Evolutionary conservation across 37 sponge, comb jelly and placozoan species (phyloP), one percentile per base, ranked within the genome.

Genomic region (Chondrilla cf. caribensis): DNA sequence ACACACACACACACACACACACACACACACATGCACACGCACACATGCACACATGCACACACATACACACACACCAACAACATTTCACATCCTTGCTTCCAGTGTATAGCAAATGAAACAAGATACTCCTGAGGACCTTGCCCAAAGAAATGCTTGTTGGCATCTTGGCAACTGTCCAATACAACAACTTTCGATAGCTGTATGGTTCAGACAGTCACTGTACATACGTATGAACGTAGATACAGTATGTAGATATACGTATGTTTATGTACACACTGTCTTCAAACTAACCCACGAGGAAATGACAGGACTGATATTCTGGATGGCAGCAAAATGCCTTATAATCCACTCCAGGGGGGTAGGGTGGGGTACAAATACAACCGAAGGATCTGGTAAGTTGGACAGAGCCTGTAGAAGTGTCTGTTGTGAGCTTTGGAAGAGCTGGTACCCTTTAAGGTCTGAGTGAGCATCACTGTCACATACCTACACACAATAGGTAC

Each of bases 331-430:
- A 28, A 19, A 6, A 22, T 60, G 64, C 15, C 11, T 47, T 47
- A 47, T 47, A 25, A 39, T 15, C 76, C 76, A 73, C 76, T 73
- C 76, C 76, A 73, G 44, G 0, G 76, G 76, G 41, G 76, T 42
- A 21, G 76, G 76, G 76, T 73, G 76, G 44, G 76, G 76, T 15
- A 73, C 1, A 7, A 37, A 73, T n/a, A 40, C 25, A 22, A 73
- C 14, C 1, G 18, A n/a, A 2, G 76, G 76, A 37, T 39, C 44
- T 5, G 76, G 76, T 39, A 73, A 37, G 36, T n/a, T 39, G 43
- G 41, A n/a, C 43, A 73, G 43, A 21, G 44, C 44, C 8, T n/a
- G n/a, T 15, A 73, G 19, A 29, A 67, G 68, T 8, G 68, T 33
- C 11, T 33, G 7, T 26, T 31, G 32, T 29, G 35, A 28, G 17